Percentiles rank a stretch among this genome's conserved stretches.
phyloP scores from a whole-genome alignment of 2,797 vertebrate genomes.

The Chaunax sp. region DNA sequence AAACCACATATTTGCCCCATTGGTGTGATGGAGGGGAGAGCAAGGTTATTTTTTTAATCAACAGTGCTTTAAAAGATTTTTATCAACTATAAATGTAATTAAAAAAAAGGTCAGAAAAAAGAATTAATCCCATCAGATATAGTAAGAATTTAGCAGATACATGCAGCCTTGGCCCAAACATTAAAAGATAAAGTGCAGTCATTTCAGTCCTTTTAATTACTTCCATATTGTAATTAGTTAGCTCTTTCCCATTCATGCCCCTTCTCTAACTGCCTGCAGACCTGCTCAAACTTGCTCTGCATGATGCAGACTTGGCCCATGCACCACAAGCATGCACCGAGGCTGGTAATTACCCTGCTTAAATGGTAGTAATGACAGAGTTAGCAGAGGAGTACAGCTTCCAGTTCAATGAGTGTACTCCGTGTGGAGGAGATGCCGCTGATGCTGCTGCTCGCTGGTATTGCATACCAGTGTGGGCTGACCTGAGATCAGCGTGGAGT shows the following conservation, averaged over 20 bases:
- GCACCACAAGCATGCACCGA: constrained; percentile 71
- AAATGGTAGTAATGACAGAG: constrained; percentile 79
- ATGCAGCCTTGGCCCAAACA: constrained; percentile 41
- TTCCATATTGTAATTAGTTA: constrained; percentile 66
- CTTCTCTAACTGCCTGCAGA: constrained; percentile 24
- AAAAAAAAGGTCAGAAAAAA: neutral
- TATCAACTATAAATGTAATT: neutral
- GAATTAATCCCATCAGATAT: constrained; percentile 4
- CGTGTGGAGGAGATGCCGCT: constrained; percentile 47
- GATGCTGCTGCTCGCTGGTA: constrained; percentile 25
- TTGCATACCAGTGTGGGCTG: constrained; percentile 34
- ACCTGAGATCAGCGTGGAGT: constrained; percentile 46
- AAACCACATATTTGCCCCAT: neutral
- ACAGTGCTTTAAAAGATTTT: neutral
- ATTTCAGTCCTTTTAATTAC: constrained; percentile 72
- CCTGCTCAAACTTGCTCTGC: constrained; percentile 49
- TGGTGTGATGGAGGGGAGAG: neutral
- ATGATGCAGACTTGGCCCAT: constrained; percentile 53
- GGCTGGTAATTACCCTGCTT: constrained; percentile 71
- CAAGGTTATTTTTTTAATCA: neutral
- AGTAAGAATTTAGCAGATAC: constrained; percentile 23
- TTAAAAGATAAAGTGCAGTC: constrained; percentile 50
- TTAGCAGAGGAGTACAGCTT: constrained; percentile 59
- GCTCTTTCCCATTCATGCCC: constrained; percentile 49
- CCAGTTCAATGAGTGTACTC: constrained; percentile 64